These are phyloP conservation scores for Drosophila hamatofila DNA, from an alignment of 2,888 invertebrate genomes.

Conservation along the genomic window DNA sequence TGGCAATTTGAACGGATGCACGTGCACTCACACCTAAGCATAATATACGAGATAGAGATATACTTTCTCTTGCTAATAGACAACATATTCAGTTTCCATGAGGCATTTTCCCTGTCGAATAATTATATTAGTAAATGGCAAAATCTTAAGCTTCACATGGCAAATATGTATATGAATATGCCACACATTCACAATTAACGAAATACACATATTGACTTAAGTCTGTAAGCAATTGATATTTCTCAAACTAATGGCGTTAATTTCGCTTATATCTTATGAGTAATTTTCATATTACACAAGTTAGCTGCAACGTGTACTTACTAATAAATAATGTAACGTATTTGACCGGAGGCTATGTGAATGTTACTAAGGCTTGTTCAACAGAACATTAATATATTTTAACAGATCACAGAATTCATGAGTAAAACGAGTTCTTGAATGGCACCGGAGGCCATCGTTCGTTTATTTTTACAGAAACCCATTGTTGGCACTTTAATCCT, in stretches of 20 bases:
- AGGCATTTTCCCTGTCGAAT: slow-evolving; percentile 29
- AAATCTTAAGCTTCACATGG: slow-evolving; percentile 16
- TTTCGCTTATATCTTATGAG: background rate
- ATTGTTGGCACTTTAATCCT: background rate
- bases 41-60: background rate
- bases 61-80: slow-evolving; percentile 36
- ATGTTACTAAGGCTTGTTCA: background rate
- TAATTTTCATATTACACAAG: background rate
- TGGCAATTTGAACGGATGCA: slow-evolving; percentile 54
- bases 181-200: background rate
- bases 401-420: background rate
- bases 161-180: background rate
- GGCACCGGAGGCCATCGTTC: background rate
- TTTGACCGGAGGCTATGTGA: background rate
- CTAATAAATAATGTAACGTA: background rate
- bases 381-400: background rate
- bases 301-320: background rate
- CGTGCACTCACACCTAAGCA: slow-evolving; percentile 20
- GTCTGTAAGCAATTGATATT: background rate
- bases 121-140: slow-evolving; percentile 61
- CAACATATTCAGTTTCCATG: slow-evolving; percentile 24
- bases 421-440: too few relatives aligned
- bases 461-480: background rate
- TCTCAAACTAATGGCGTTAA: background rate
- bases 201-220: background rate